Conservation (phyloP, 2,113 vertebrate genomes). For the Chaenocephalus aceratus region DNA sequence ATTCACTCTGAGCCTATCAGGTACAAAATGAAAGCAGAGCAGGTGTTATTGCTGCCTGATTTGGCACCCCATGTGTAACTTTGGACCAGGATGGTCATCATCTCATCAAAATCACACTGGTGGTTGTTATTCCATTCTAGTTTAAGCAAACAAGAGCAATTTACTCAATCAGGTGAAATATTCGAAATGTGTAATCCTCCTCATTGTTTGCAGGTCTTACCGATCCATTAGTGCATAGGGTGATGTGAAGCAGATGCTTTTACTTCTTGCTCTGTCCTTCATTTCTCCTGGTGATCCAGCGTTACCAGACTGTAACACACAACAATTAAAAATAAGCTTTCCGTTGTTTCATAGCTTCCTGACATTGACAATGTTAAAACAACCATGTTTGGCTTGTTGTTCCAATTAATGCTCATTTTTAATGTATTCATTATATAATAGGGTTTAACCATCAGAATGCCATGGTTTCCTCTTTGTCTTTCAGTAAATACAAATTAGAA, state of each 20-base stretch:
- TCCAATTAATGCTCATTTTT: no score
- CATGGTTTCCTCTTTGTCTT: background rate
- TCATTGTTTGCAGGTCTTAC: slow-evolving; percentile 76
- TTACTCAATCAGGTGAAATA: no score
- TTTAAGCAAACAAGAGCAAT: no score
- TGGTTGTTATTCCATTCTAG: no score
- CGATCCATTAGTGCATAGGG: slow-evolving; percentile 84
- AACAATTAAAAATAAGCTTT: background rate
- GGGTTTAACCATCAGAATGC: background rate
- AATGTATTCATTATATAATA: background rate
- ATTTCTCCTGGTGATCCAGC: slow-evolving; percentile 80
- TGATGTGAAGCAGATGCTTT: slow-evolving; percentile 84
- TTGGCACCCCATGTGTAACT: no score
- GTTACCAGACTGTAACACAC: slow-evolving; percentile 83
- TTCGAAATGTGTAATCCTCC: background rate
- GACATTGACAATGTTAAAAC: background rate
- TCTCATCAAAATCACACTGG: no score
- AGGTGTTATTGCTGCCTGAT: no score
- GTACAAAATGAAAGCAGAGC: no score
- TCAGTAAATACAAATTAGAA: background rate
- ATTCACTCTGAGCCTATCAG: no score
- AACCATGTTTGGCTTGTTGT: no score
- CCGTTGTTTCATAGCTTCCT: background rate
- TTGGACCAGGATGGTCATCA: no score
- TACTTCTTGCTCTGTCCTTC: slow-evolving; percentile 86